Evolutionary conservation across 2,888 invertebrate species (phyloP), one percentile per base, ranked within the genome.

Genomic region (Epinotia bilunana): DNA sequence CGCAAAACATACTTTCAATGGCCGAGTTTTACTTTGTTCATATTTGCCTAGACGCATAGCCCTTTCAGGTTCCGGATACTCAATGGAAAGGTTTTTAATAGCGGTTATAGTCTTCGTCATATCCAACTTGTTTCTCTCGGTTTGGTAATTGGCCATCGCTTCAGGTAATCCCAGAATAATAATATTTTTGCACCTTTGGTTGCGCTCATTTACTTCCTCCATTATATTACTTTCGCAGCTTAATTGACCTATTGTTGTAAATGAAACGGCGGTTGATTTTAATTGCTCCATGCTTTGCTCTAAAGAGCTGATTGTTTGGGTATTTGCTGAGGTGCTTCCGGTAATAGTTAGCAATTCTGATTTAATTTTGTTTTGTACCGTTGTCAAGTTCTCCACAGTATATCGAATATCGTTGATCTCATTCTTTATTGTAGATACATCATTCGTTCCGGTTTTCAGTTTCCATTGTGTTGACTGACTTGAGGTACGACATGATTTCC

Each of bases 171-270:
- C 72, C 58, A 60, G 28, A 33, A 72, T 43, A 33, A 72, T 60
- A 46, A 72, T 60, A 28, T 65, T 72, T 65, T 65, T 72, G 13
- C 20, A 39, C 58, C 72, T 57, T 58, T 57, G 57, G 28, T 57
- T 65, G 16, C 72, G 64, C 18, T 72, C 65, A 46, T 72, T 53
- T 60, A 72, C 39, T 60, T 72, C 72, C 46, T 39, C n/a, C 46
- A 72, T 55, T 46, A 72, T 46, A 6, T 65, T n/a, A n/a, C n/a
- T 60, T 65, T 72, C 72, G 43, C 49, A 53, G 20, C 46, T 61
- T 33, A 18, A n/a, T 62, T 62, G 62, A 3, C 18, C n/a, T n/a
- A n/a, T 39, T 39, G 62, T 64, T 64, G 43, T 13, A 6, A 12
- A 20, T 46, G 43, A 43, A 46, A 16, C 20, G 20, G 64, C 20